Conservation (phyloP, 2,113 vertebrate species). For the Leucosticte australis region DNA sequence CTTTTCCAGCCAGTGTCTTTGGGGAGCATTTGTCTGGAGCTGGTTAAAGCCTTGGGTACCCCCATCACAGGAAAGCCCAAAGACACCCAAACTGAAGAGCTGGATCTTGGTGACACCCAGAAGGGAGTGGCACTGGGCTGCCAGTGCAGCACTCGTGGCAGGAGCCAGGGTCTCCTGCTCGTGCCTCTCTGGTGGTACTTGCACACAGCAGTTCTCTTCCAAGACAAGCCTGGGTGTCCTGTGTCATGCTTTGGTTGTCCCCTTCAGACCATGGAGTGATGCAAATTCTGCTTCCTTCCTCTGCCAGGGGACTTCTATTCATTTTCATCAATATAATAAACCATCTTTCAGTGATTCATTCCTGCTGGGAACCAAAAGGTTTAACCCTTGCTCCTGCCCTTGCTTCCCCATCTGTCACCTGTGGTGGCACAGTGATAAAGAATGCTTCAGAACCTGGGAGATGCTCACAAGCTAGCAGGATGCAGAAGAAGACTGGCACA, state of each 20-base stretch:
- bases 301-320: neutral
- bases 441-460: neutral
- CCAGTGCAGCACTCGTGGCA: fast-evolving
- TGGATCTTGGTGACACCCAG: neutral
- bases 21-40: neutral
- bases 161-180: neutral
- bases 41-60: neutral
- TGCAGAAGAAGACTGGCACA: neutral
- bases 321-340: neutral
- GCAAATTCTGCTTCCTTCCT: neutral
- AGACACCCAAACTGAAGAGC: fast-evolving
- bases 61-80: fast-evolving
- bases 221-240: neutral
- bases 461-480: neutral
- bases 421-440: fast-evolving
- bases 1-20: neutral
- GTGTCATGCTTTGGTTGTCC: neutral
- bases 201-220: neutral
- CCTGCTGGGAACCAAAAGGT: neutral
- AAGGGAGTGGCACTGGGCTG: neutral
- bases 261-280: neutral
- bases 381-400: neutral
- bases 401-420: neutral
- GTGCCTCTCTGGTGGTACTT: neutral
- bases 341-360: neutral